phyloP scores from a whole-genome alignment of 2,888 invertebrate genomes.

The Dynastes hyllus region DNA sequence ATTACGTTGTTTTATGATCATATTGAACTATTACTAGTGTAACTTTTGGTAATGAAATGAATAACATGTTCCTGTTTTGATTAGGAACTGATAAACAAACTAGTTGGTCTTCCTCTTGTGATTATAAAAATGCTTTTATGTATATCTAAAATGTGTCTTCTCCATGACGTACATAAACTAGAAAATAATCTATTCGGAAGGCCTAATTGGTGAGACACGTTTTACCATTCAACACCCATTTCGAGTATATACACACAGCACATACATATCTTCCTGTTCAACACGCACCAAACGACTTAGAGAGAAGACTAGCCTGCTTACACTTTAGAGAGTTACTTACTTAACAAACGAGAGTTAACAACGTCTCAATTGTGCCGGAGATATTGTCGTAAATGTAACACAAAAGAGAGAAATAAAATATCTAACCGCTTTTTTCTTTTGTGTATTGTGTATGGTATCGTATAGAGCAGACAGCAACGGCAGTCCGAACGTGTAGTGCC shows the following conservation, averaged over 20 bases:
- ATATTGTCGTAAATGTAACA: conserved; percentile 47
- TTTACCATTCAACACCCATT: not conserved
- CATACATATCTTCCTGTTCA: no score
- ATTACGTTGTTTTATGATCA: no score
- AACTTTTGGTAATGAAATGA: no score
- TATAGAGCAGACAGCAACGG: not conserved
- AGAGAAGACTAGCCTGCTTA: not conserved
- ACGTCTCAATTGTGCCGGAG: conserved; percentile 39
- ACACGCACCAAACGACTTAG: no score
- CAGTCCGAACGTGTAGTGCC: conserved; percentile 3
- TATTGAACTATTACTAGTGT: no score
- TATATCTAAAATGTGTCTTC: not conserved
- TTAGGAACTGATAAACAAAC: no score
- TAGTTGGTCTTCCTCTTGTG: no score
- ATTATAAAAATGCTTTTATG: not conserved
- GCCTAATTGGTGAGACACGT: conserved; percentile 18
- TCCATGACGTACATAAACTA: not conserved
- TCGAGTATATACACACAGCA: no score
- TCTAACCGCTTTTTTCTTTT: conserved; percentile 34
- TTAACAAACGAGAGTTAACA: conserved; percentile 43
- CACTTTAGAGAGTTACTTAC: conserved; percentile 19
- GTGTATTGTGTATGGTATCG: not conserved
- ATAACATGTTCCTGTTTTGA: no score
- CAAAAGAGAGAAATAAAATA: conserved; percentile 38
- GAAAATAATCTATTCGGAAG: conserved; percentile 18